Conservation (phyloP, 1,140 invertebrate species). For the Drosophila lacteicornis region DNA sequence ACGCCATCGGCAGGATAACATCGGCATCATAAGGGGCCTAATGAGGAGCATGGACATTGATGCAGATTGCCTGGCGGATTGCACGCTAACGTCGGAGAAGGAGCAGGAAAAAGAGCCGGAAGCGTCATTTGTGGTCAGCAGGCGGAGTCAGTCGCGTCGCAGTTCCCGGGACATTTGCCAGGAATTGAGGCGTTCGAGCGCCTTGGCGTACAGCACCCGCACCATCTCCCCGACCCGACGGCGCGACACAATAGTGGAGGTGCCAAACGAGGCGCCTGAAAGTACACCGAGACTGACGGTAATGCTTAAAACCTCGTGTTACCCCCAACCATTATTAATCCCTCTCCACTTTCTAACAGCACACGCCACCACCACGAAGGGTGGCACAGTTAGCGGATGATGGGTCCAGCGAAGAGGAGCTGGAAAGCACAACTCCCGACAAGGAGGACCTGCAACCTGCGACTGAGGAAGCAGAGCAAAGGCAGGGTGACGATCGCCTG, state of each 20-base stretch:
- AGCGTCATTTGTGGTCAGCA: neutral
- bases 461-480: neutral
- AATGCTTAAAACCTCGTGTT: neutral
- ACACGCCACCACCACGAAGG: neutral
- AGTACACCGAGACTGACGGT: neutral
- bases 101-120: neutral
- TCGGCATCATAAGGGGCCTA: neutral
- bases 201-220: neutral
- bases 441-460: neutral
- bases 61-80: neutral
- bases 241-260: neutral
- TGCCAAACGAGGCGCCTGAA: no score
- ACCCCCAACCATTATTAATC: neutral
- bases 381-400: neutral
- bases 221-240: neutral
- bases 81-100: neutral
- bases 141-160: slow-evolving; percentile 1
- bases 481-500: neutral
- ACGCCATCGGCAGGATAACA: neutral
- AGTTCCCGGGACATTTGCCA: slow-evolving; percentile 13
- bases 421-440: neutral
- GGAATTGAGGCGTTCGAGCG: slow-evolving; percentile 8
- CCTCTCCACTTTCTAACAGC: neutral
- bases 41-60: slow-evolving; percentile 7
- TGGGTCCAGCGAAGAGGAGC: neutral